Evolutionary conservation across 2,888 invertebrate genomes (phyloP).

Genomic region (Celastrina argiolus): DNA sequence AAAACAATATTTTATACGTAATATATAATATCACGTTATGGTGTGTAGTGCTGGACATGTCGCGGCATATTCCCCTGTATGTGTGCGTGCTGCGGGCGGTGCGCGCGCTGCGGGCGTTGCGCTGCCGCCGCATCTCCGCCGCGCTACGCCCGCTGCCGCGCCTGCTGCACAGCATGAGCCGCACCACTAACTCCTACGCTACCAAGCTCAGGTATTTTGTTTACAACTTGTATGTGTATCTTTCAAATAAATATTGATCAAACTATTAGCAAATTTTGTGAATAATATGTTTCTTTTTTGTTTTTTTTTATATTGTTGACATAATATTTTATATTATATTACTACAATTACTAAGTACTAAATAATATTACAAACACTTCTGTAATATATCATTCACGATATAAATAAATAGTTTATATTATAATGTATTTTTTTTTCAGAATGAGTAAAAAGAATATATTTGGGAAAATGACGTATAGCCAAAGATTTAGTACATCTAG

Average conservation of each 20-base stretch:
- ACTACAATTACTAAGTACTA: too few species aligned
- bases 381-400: too few species aligned
- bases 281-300: too few species aligned
- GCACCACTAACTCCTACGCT: slow-evolving; percentile 94
- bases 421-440: slow-evolving; percentile 53
- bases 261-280: too few species aligned
- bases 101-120: slow-evolving; percentile 86
- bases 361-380: too few species aligned
- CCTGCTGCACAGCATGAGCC: slow-evolving; percentile 90
- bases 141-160: slow-evolving; percentile 81
- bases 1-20: not conserved
- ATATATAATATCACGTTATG: not conserved
- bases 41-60: slow-evolving; percentile 90
- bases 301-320: too few species aligned
- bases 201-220: slow-evolving; percentile 84
- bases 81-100: slow-evolving; percentile 89
- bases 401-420: too few species aligned
- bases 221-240: not conserved
- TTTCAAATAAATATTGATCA: not conserved
- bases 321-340: too few species aligned
- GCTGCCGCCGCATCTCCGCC: slow-evolving; percentile 79
- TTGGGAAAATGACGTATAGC: slow-evolving; percentile 74
- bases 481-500: slow-evolving; percentile 71
- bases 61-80: slow-evolving; percentile 96
- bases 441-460: slow-evolving; percentile 80